Conservation (phyloP, 1,140 invertebrate genomes). For the Lamellibrachia luymesi region DNA sequence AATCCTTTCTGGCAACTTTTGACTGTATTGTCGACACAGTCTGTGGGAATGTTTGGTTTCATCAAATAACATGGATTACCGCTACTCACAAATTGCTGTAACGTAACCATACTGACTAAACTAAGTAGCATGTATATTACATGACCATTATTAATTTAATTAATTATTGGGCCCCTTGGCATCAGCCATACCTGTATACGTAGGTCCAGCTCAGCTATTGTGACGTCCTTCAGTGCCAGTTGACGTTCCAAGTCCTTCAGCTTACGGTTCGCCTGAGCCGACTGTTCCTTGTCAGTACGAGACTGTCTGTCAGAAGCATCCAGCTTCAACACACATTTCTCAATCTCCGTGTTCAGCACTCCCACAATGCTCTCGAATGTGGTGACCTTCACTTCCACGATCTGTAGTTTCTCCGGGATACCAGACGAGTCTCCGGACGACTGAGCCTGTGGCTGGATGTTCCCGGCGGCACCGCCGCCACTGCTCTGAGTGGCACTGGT, state of each 20-base stretch:
- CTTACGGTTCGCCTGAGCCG: not conserved
- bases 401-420: not conserved
- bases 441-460: not conserved
- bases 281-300: not conserved
- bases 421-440: not conserved
- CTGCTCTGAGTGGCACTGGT: not conserved
- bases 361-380: not conserved
- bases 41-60: no score
- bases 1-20: no score
- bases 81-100: no score
- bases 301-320: not conserved
- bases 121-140: no score
- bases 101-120: no score
- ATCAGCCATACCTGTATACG: not conserved
- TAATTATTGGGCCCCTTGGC: not conserved
- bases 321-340: not conserved
- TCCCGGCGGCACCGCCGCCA: not conserved
- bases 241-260: constrained; percentile 1
- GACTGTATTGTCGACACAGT: no score
- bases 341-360: not conserved
- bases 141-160: not conserved
- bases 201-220: constrained; percentile 12
- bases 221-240: constrained; percentile 14
- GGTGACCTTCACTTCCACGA: not conserved
- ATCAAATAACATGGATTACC: no score